phyloP scores from a whole-genome alignment of 2,888 invertebrate genomes.

The Marronus borbonicus region DNA sequence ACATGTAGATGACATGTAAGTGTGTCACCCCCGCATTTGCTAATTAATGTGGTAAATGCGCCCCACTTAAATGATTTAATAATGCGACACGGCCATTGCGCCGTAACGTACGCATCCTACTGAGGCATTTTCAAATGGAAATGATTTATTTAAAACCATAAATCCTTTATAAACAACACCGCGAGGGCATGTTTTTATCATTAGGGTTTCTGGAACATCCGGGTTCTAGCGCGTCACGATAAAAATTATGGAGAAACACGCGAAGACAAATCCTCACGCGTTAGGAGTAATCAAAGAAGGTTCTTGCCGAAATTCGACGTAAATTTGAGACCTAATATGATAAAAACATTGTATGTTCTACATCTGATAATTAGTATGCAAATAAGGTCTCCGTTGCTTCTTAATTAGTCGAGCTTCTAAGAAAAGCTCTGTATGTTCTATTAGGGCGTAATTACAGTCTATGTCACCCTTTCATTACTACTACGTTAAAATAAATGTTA shows the following conservation, averaged over 20 bases:
- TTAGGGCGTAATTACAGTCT: neutral
- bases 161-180: neutral
- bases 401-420: neutral
- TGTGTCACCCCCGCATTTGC: slow-evolving; percentile 29
- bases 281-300: neutral
- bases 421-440: neutral
- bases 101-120: neutral
- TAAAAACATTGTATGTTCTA: neutral
- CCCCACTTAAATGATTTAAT: slow-evolving; percentile 13
- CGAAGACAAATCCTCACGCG: neutral
- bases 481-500: too few relatives aligned
- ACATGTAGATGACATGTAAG: slow-evolving; percentile 28
- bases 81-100: neutral
- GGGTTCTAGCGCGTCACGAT: neutral
- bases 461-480: neutral
- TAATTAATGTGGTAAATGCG: slow-evolving; percentile 24
- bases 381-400: neutral
- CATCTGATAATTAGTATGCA: slow-evolving; percentile 3
- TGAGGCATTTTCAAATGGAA: neutral
- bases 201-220: neutral
- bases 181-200: neutral
- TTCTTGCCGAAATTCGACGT: neutral
- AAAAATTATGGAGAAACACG: neutral
- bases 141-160: neutral
- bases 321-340: neutral